phyloP scores from a whole-genome alignment of 2,113 vertebrate genomes.

The Papio anubis region DNA sequence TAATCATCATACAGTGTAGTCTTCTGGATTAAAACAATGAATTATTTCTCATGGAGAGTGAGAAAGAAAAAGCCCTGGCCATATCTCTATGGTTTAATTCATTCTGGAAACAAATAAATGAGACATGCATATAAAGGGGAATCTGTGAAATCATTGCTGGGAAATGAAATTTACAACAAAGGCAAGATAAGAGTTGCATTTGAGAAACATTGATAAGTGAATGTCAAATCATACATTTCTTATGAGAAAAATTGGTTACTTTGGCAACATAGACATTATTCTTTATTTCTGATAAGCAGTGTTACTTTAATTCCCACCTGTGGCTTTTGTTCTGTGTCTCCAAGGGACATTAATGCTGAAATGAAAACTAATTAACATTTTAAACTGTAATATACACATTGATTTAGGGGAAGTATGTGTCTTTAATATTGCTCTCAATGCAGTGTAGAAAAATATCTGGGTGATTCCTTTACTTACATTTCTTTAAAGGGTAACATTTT shows the following conservation, averaged over 20 bases:
- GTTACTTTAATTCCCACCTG: conserved; percentile 79
- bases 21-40: conserved; percentile 15
- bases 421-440: conserved; percentile 57
- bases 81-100: conserved; percentile 54
- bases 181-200: conserved; percentile 80
- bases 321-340: conserved; percentile 80
- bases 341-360: conserved; percentile 75
- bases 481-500: conserved; percentile 16
- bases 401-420: conserved; percentile 51
- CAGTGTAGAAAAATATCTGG: conserved; percentile 42
- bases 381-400: conserved; percentile 72
- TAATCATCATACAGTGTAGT: background rate
- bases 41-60: conserved; percentile 28
- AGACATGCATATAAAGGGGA: conserved; percentile 67
- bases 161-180: conserved; percentile 82
- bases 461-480: conserved; percentile 44
- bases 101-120: conserved; percentile 74
- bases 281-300: conserved; percentile 78
- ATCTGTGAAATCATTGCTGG: conserved; percentile 80
- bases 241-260: conserved; percentile 81
- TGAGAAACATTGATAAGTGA: conserved; percentile 80
- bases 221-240: conserved; percentile 82
- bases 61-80: background rate
- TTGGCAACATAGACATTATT: conserved; percentile 78
- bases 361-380: conserved; percentile 83